Percentiles rank a stretch among this genome's conserved stretches.
Evolutionary conservation across 2,113 vertebrate genomes (phyloP).

Genomic region (Aldabrachelys gigantea): DNA sequence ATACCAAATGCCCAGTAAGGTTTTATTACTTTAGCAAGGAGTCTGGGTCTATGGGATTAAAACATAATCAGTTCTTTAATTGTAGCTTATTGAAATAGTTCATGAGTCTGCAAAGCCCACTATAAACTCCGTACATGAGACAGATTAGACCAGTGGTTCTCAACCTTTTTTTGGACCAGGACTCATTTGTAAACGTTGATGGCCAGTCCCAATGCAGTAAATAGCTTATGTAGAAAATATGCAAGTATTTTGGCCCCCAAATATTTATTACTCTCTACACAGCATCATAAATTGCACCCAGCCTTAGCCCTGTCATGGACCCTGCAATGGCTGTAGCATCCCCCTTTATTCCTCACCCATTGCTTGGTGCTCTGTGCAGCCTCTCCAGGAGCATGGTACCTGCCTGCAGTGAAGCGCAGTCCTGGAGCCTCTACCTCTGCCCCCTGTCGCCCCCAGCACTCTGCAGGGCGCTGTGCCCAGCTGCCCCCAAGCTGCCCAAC

Average conservation of each 20-base stretch:
- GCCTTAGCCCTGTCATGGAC: neutral
- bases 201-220: neutral
- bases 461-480: neutral
- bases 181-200: neutral
- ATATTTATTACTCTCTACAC: too few relatives aligned
- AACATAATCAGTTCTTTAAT: slow-evolving; percentile 37
- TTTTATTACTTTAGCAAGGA: slow-evolving; percentile 43
- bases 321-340: neutral
- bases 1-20: slow-evolving; percentile 43
- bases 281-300: neutral
- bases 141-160: neutral
- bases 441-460: fast-evolving
- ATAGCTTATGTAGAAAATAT: neutral
- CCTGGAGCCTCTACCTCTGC: neutral
- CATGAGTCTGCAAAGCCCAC: slow-evolving; percentile 19
- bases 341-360: neutral
- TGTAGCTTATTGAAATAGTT: slow-evolving; percentile 37
- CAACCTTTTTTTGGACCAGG: neutral
- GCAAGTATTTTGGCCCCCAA: neutral
- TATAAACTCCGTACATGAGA: neutral
- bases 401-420: neutral
- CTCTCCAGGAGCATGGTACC: neutral
- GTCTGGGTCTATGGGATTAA: slow-evolving; percentile 49
- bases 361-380: too few relatives aligned
- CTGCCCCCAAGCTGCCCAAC: neutral